phyloP scores from a whole-genome alignment of 2,797 vertebrate species.

The Lycodopsis pacificus region DNA sequence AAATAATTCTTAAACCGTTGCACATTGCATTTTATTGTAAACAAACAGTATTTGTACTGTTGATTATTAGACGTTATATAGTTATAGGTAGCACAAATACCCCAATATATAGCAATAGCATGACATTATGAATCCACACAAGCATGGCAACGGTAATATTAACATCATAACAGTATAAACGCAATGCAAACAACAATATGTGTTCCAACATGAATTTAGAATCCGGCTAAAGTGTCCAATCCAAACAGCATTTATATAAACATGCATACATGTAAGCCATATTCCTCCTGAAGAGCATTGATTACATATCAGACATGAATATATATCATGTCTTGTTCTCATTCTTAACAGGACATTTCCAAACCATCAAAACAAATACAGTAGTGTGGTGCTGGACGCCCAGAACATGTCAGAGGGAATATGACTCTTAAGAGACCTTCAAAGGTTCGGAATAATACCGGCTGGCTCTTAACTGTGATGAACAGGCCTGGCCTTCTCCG shows the following conservation, averaged over 20 bases:
- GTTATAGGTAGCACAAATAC: not conserved
- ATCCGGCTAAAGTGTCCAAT: not conserved
- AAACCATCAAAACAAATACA: constrained; percentile 29
- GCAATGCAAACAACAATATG: too few species aligned
- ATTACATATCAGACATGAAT: not conserved
- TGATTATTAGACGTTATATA: too few species aligned
- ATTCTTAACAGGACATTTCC: not conserved
- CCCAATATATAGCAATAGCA: not conserved
- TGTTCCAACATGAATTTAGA: not conserved
- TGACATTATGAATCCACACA: not conserved
- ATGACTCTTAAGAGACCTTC: constrained; percentile 19
- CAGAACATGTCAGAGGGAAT: constrained; percentile 16
- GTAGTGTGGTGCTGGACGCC: not conserved
- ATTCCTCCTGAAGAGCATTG: not conserved
- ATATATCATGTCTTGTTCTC: not conserved
- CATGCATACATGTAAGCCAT: not conserved
- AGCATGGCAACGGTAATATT: not conserved
- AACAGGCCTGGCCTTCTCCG: constrained; percentile 23
- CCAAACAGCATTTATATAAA: not conserved
- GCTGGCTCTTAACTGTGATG: constrained; percentile 4
- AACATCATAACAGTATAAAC: too few species aligned
- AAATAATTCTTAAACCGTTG: too few species aligned
- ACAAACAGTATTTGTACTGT: too few species aligned
- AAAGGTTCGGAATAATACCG: constrained; percentile 18
- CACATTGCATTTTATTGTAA: too few species aligned